Evolutionary conservation across 2,797 vertebrate species (phyloP), one percentile per base, ranked within the genome.

Genomic region (Eospalax fontanierii): DNA sequence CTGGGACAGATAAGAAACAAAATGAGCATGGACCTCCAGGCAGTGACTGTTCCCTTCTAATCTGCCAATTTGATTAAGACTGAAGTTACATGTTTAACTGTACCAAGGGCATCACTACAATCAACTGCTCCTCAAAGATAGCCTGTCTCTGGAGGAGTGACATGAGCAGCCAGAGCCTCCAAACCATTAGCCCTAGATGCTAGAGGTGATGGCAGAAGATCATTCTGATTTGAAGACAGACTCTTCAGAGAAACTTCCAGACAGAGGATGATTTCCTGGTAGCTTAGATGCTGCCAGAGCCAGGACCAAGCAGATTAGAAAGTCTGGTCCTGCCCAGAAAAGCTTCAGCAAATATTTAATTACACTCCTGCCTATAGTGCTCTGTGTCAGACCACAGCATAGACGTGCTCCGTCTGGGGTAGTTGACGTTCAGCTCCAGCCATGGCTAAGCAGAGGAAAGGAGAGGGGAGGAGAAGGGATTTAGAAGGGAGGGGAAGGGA

Each of bases 301-400:
- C 83, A 76, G n/a, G 57, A 92, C 70, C 61, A 90, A 91, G 38
- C 87, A 18, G 84, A 24, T 46, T 50, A 75, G 73, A 86, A 87
- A 79, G 65, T 6, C 68, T 83, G 57, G 38, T 54, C 66, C 35
- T 91, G 57, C 63, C 66, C 21, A 12, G 73, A 96, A 70, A 22
- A 78, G 87, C 75, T 93, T 66, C 28, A n/a, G 26, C 92, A 79
- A 94, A 94, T 59, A 91, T 61, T 96, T 90, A 87, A 87, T 91
- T 71, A 88, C 6, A 80, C 1, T 19, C 63, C 22, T 74, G 57
- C 6, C 86, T 75, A 21, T 8, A 16, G 6, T 22, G 19, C 40
- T 94, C 35, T 90, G 50, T 71, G 46, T 87, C 26, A 2, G 19
- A 83, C n/a, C n/a, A n/a, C 28, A 28, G n/a, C 1, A 19, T 26